phyloP scores from a whole-genome alignment of 92 coral and sea anemone genomes.

The Meandrina meandrites region DNA sequence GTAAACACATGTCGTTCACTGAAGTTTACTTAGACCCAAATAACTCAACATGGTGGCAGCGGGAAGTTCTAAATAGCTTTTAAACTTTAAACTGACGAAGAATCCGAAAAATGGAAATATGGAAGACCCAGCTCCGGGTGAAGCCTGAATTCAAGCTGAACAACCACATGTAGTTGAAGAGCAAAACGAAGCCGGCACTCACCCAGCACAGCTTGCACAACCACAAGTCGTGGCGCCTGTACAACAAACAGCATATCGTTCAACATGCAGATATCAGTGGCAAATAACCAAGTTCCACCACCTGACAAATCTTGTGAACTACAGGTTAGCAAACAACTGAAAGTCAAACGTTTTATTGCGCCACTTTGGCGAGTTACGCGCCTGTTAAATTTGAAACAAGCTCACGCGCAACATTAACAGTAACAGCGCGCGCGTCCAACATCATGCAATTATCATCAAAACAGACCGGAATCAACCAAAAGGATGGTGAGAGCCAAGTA shows the following conservation, averaged over 20 bases:
- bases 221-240: not conserved
- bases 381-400: not conserved
- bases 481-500: conserved; percentile 50
- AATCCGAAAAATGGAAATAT: not conserved
- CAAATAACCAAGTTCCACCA: not conserved
- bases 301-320: not conserved
- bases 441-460: too few species aligned
- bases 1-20: too few species aligned
- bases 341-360: too few species aligned
- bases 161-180: not conserved
- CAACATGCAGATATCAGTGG: not conserved
- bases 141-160: not conserved
- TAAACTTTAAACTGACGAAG: not conserved
- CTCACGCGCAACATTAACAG: too few species aligned
- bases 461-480: conserved; percentile 57
- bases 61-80: not conserved
- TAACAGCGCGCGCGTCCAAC: too few species aligned
- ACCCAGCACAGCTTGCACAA: not conserved
- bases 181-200: not conserved
- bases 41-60: not conserved
- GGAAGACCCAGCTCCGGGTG: not conserved
- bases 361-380: too few species aligned
- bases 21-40: not conserved
- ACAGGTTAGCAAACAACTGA: too few species aligned
- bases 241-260: not conserved